A percentile compares a stretch with the other conserved stretches of the same genome.
These are phyloP conservation scores for Altica lythri DNA, from an alignment of 2,888 invertebrate species.

Conservation along the genomic window DNA sequence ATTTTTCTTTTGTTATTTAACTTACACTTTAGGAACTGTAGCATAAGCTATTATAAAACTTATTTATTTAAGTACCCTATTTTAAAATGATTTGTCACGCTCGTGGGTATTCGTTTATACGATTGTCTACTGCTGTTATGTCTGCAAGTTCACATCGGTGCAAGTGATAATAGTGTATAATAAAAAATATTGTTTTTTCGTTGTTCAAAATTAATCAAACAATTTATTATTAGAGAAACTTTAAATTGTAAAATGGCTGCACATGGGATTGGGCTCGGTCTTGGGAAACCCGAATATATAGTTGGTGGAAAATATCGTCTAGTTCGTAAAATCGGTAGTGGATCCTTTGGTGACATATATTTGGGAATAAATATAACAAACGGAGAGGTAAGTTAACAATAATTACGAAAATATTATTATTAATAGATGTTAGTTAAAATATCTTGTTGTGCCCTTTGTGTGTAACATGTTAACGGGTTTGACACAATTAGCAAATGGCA, in stretches of 20 bases:
- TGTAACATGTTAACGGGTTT: slow-evolving; percentile 36
- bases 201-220: slow-evolving; percentile 55
- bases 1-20: too few relatives aligned
- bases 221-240: slow-evolving; percentile 50
- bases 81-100: too few relatives aligned
- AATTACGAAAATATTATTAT: slow-evolving; percentile 9
- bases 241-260: slow-evolving; percentile 56
- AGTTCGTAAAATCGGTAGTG: slow-evolving; percentile 96
- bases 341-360: slow-evolving; percentile 99
- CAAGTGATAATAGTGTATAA: slow-evolving; percentile 59
- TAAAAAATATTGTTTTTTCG: slow-evolving; percentile 54
- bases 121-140: too few relatives aligned
- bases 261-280: slow-evolving; percentile 33
- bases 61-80: too few relatives aligned
- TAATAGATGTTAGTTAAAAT: slow-evolving; percentile 3
- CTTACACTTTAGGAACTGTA: too few relatives aligned
- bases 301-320: slow-evolving; percentile 93
- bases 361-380: slow-evolving; percentile 89
- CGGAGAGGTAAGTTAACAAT: slow-evolving; percentile 74
- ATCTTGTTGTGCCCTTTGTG: slow-evolving; percentile 33
- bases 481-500: slow-evolving; percentile 45
- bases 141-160: too few relatives aligned
- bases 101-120: too few relatives aligned
- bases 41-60: too few relatives aligned
- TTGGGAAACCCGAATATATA: slow-evolving; percentile 72